These are phyloP conservation scores for Drosophila tsacasi DNA, from an alignment of 1,140 invertebrate genomes.

Conservation along the genomic window DNA sequence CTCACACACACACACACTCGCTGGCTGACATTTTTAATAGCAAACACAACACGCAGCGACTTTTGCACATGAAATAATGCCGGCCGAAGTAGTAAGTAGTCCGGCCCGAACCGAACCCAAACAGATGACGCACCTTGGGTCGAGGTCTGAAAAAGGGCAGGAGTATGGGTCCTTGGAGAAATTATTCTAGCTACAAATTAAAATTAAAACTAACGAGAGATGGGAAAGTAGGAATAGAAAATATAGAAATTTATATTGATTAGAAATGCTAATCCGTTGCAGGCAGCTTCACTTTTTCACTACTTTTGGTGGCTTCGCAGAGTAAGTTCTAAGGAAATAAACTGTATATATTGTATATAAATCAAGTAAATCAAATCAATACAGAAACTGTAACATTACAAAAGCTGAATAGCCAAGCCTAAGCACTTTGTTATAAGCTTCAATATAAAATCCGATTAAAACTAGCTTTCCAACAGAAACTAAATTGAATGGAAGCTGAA, in stretches of 20 bases:
- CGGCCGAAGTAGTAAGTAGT: constrained; percentile 77
- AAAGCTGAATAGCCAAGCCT: not conserved
- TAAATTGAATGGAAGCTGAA: not conserved
- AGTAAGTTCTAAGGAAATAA: not conserved
- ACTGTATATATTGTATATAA: fast-evolving
- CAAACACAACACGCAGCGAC: constrained; percentile 82
- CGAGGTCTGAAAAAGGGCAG: not conserved
- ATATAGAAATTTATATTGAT: no score
- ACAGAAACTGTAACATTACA: not conserved
- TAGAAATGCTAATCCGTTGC: not conserved
- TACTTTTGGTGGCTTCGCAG: not conserved
- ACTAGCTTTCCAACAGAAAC: not conserved
- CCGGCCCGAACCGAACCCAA: constrained; percentile 38
- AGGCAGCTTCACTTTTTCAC: no score
- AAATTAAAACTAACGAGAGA: no score
- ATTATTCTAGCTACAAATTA: not conserved
- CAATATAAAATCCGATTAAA: not conserved
- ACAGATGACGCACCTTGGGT: constrained; percentile 54
- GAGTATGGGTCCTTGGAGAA: no score
- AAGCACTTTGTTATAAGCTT: not conserved
- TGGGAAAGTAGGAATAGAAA: no score
- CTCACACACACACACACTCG: constrained; percentile 25
- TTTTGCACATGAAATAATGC: constrained; percentile 82
- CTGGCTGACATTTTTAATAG: constrained; percentile 81
- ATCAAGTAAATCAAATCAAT: not conserved